Base-by-base conservation (phyloP, 1,140 invertebrate species). In the Luehdorfia chinensis region DNA sequence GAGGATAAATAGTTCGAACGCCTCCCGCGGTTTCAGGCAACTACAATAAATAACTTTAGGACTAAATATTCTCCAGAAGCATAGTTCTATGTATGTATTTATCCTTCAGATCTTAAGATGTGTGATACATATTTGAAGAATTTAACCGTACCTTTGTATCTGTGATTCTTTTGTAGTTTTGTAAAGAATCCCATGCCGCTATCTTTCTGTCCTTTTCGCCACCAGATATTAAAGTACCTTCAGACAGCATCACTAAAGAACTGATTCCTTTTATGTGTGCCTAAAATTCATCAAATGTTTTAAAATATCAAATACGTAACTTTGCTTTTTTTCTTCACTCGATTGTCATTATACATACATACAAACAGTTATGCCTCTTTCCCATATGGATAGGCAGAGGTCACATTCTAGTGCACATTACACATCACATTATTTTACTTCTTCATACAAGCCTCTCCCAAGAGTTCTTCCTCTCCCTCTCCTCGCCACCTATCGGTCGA, bases 201-300 rank as follows among this genome's bases (percentile, higher is more conserved):
- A 98, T 95, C 80, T 95, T 94, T 9, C 95, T 89, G 76, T 97
- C 95, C 60, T 94, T 95, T 56, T 96, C 95, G 4, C 96, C 96
- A 0, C 95, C 95, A 0, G 96, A 96, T 4, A 97, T 88, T 0
- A 97, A 75, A 0, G 95, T 97, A 0, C 95, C 95, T 87, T 97
- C 95, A 0, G 93, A 94, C 4, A 97, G 84, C 93, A 97, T 94
- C 7, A 95, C 91, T 19, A 98, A 81, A 0, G 94, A 93, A 56
- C 93, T 94, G 2, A 98, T 95, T 14, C 94, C 92, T 75, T 95
- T 95, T 50, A 93, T 94, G 65, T 96, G 95, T 1, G 94, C 95
- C 89, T 91, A 56, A 31, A 80, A 76, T 37, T 48, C 44, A 13
- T 46, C 7, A 12, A 33, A n/a, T n/a, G n/a, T n/a, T n/a, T n/a